phyloP scores from a whole-genome alignment of 2,888 invertebrate genomes.

The Cerceris rybyensis region DNA sequence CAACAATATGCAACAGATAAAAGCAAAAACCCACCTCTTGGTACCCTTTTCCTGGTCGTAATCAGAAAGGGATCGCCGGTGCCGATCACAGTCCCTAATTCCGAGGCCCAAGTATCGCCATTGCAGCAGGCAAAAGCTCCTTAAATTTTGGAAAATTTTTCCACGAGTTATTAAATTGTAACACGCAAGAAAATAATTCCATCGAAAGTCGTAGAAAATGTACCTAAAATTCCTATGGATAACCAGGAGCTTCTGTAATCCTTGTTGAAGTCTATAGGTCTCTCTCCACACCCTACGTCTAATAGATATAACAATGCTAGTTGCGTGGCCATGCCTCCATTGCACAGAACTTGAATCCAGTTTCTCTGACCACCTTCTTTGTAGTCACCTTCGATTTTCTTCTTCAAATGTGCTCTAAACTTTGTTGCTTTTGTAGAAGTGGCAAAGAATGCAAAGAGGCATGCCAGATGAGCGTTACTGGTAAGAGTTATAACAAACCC shows the following conservation, averaged over 20 bases:
- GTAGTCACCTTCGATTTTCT: constrained; percentile 88
- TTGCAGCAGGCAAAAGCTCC: constrained; percentile 91
- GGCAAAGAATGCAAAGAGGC: constrained; percentile 90
- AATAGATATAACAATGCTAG: constrained; percentile 90
- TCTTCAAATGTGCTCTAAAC: constrained; percentile 86
- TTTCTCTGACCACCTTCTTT: constrained; percentile 94
- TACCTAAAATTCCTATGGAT: constrained; percentile 84
- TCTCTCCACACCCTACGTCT: constrained; percentile 90
- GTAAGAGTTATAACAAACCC: constrained; percentile 91
- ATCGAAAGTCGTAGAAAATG: neutral
- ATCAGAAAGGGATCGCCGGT: constrained; percentile 88
- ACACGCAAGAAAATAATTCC: neutral
- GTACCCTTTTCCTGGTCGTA: constrained; percentile 89
- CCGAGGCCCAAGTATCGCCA: constrained; percentile 96
- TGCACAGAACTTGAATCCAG: constrained; percentile 95
- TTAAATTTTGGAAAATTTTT: constrained; percentile 71
- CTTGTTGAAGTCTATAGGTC: constrained; percentile 89
- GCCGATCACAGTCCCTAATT: constrained; percentile 90
- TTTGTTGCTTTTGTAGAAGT: constrained; percentile 92
- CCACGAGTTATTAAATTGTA: neutral
- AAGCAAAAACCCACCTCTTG: constrained; percentile 83
- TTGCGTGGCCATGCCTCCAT: constrained; percentile 93
- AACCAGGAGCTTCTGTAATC: constrained; percentile 92
- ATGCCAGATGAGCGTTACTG: constrained; percentile 89
- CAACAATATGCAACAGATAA: neutral